Evolutionary conservation across 2,113 vertebrate species (phyloP).

Genomic region (Trogon melanurus): DNA sequence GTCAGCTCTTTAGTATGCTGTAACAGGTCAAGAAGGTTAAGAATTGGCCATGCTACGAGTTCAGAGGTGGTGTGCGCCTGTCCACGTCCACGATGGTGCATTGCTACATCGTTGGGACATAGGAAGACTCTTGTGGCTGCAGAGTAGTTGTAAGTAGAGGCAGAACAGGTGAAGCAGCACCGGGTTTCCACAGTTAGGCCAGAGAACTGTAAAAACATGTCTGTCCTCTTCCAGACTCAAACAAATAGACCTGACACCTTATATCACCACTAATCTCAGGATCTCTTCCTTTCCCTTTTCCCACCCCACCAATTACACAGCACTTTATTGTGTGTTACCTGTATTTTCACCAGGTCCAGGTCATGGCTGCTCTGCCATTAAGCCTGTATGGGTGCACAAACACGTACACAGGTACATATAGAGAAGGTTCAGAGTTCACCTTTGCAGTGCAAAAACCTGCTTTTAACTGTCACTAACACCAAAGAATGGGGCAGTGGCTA

Average conservation of each 20-base stretch:
- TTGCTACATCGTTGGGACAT: not conserved
- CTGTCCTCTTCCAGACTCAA: not conserved
- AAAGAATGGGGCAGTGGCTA: not conserved
- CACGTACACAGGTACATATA: too few relatives aligned
- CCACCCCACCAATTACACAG: not conserved
- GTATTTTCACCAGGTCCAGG: not conserved
- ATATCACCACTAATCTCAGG: rapidly evolving
- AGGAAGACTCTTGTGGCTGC: not conserved
- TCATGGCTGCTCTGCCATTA: not conserved
- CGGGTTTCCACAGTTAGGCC: not conserved
- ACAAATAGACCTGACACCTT: not conserved
- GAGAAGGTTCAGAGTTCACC: not conserved
- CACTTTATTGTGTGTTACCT: not conserved
- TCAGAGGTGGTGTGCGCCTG: not conserved
- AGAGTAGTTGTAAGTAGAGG: not conserved
- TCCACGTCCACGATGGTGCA: rapidly evolving
- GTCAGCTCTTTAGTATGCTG: not conserved
- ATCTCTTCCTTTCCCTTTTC: not conserved
- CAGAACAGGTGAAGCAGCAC: not conserved
- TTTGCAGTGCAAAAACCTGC: not conserved
- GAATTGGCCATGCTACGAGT: not conserved
- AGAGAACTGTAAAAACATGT: not conserved
- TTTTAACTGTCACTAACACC: not conserved
- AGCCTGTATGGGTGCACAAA: not conserved
- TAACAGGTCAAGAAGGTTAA: not conserved